Evolutionary conservation across 2,113 vertebrate genomes (phyloP).

Genomic region (Hemibagrus wyckioides): DNA sequence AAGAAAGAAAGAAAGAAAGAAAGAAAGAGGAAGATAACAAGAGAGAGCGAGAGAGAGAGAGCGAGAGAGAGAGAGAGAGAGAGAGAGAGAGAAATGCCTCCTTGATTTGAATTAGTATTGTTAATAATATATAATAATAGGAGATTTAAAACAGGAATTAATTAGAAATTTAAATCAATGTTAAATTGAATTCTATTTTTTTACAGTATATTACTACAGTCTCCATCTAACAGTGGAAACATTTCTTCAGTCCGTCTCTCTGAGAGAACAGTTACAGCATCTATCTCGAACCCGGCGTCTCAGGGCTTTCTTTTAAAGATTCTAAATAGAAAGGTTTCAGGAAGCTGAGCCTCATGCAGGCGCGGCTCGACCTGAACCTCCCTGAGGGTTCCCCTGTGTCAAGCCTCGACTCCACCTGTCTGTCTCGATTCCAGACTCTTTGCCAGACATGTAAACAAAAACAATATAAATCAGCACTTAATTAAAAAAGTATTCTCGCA

Average conservation of each 20-base stretch:
- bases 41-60: too few species aligned
- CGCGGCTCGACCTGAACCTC: background rate
- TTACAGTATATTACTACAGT: background rate
- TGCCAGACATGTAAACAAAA: background rate
- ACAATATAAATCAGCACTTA: background rate
- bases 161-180: background rate
- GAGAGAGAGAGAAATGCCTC: background rate
- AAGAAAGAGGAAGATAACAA: too few species aligned
- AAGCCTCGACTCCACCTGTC: background rate
- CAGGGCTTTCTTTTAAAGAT: background rate
- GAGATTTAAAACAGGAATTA: background rate
- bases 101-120: background rate
- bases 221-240: background rate
- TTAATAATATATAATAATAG: background rate
- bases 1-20: too few species aligned
- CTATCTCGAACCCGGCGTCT: background rate
- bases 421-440: background rate
- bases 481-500: background rate
- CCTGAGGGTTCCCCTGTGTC: background rate
- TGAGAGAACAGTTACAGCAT: background rate
- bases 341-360: background rate
- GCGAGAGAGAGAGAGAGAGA: too few species aligned
- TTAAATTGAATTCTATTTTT: background rate
- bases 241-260: background rate
- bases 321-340: background rate